Percentiles rank a stretch among this genome's conserved stretches.
Conservation (phyloP, 2,113 vertebrate genomes). For the Carlito syrichta region DNA sequence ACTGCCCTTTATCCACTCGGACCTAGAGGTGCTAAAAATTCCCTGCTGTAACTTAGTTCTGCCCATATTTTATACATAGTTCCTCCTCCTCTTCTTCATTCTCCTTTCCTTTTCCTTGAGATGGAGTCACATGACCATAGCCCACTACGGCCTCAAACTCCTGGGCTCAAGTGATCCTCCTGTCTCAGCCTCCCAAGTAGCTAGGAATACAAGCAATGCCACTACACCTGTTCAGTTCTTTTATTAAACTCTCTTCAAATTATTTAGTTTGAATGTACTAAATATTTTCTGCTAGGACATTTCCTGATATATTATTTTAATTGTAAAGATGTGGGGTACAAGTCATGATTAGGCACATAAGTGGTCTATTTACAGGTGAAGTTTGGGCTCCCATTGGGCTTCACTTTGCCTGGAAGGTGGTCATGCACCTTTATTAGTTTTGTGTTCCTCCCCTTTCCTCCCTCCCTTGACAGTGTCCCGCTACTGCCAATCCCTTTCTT, state of each 20-base stretch:
- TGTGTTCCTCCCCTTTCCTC: too few relatives aligned
- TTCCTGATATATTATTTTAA: not conserved
- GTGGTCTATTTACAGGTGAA: too few relatives aligned
- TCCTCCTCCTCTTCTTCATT: not conserved
- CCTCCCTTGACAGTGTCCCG: too few relatives aligned
- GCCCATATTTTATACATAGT: not conserved
- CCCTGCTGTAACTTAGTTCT: not conserved
- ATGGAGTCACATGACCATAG: too few relatives aligned
- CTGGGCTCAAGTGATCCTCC: not conserved
- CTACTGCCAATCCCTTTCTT: too few relatives aligned
- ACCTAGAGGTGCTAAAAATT: not conserved
- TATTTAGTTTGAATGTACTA: not conserved
- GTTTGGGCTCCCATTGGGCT: too few relatives aligned
- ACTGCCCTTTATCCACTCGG: not conserved
- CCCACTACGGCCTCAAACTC: not conserved
- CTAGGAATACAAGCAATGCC: not conserved
- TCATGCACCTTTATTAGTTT: too few relatives aligned
- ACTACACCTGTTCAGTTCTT: not conserved
- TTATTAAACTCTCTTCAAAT: not conserved
- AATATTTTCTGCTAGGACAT: not conserved
- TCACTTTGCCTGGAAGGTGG: too few relatives aligned
- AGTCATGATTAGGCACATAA: too few relatives aligned
- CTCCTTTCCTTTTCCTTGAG: too few relatives aligned
- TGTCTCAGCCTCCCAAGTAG: not conserved
- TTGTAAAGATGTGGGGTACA: too few relatives aligned